Evolutionary conservation across 2,888 invertebrate species (phyloP), one percentile per base, ranked within the genome.

Genomic region (Chrysina gloriosa): DNA sequence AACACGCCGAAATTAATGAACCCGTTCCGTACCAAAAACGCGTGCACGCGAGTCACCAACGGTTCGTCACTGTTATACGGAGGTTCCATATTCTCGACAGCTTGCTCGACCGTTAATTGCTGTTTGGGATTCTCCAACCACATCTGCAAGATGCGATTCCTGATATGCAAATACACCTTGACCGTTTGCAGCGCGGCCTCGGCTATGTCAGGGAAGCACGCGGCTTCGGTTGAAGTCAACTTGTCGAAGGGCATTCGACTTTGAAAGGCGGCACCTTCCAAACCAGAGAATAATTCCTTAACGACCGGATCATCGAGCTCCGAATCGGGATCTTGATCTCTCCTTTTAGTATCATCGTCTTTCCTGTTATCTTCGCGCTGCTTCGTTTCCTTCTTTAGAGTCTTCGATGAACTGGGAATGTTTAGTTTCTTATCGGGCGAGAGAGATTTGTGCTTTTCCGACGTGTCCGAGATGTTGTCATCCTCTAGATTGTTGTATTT

Each of bases 1-100:
- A 96, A 99, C 56, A 97, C 92, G 0, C 99, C 99, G 85, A 96
- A 98, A 85, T 99, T 99, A 71, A 99, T 97, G 77, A 94, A 96
- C 1, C 98, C 98, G 83, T 98, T 96, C 47, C 99, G 88, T 79
- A 98, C 96, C 34, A 99, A 85, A 82, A 94, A 99, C 0, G 93
- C 92, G 84, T 96, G 96, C 27, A 95, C 89, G 72, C 97, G 88
- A 79, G 90, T 88, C 1, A 97, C 89, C 19, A 98, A 84, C 5
- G 90, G 89, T 2, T 91, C 89, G 83, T 98, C 97, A 79, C 94
- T 95, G 82, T 97, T 97, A 78, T 95, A 98, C 0, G 98, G 98
- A 3, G 93, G 87, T 84, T 93, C 92, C 82, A 98, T 90, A 79
- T 92, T 91, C 34, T 92, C 90, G 36, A 96, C 84, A 14, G 92